These are phyloP conservation scores for Melanotaenia maccullochi DNA, from an alignment of 2,797 vertebrate genomes.

Conservation along the genomic window DNA sequence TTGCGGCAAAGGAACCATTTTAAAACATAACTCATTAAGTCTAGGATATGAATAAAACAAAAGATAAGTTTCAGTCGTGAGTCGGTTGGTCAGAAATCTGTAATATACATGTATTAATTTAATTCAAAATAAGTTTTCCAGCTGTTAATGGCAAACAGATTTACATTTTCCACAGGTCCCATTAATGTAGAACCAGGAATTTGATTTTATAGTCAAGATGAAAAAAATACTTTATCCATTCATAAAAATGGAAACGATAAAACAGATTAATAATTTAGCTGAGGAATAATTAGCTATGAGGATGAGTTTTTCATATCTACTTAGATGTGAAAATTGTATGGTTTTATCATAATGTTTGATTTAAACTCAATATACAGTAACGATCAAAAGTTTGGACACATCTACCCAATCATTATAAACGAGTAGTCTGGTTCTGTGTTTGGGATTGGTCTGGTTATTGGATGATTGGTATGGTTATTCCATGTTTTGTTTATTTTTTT, in stretches of 20 bases:
- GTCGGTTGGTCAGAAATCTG: not conserved
- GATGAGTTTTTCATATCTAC: not conserved
- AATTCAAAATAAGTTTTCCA: not conserved
- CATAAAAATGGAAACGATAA: too few species aligned
- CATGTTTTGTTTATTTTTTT: too few species aligned
- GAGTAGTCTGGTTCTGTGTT: not conserved
- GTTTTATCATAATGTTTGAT: not conserved
- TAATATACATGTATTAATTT: not conserved
- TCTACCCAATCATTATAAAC: not conserved
- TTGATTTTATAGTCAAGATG: not conserved
- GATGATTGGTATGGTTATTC: too few species aligned
- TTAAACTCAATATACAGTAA: not conserved
- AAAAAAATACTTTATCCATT: not conserved
- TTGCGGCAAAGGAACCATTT: not conserved
- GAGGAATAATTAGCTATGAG: too few species aligned
- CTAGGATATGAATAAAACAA: not conserved
- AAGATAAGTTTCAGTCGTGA: not conserved
- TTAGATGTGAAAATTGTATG: not conserved
- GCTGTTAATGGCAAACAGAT: not conserved
- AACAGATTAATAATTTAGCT: too few species aligned
- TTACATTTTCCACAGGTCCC: too few species aligned
- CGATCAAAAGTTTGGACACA: not conserved
- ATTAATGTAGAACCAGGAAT: not conserved
- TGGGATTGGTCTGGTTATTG: not conserved
- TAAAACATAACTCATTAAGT: slow-evolving; percentile 18